Conservation (phyloP, 2,888 invertebrate genomes). For the Cheilosia grossa region DNA sequence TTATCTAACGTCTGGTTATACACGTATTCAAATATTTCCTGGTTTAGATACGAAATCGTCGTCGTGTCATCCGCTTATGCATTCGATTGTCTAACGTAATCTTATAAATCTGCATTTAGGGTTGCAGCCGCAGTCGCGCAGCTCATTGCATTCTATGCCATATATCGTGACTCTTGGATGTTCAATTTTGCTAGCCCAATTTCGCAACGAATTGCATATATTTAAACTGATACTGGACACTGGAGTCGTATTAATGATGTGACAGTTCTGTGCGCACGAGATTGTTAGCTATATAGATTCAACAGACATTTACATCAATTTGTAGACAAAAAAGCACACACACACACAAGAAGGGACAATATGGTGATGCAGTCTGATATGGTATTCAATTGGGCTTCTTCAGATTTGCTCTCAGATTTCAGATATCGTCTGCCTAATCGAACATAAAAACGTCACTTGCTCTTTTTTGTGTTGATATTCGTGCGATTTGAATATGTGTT, state of each 20-base stretch:
- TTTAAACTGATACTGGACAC: background rate
- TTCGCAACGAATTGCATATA: conserved; percentile 60
- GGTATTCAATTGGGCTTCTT: no score
- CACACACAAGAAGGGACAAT: no score
- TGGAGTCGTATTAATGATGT: background rate
- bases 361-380: no score
- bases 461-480: no score
- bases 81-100: conserved; percentile 47
- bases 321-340: no score
- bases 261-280: background rate
- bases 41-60: conserved; percentile 54
- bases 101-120: conserved; percentile 58
- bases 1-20: conserved; percentile 30
- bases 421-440: no score
- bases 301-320: background rate
- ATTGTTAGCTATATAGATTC: conserved; percentile 5
- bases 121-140: conserved; percentile 2
- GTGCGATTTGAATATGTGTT: no score
- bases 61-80: no score
- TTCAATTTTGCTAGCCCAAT: conserved; percentile 55
- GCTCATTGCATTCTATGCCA: conserved; percentile 27
- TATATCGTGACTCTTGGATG: conserved; percentile 34
- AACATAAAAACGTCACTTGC: no score
- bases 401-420: no score
- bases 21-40: conserved; percentile 63